Conservation (phyloP, 2,888 invertebrate species). For the Meghimatium bilineatum region DNA sequence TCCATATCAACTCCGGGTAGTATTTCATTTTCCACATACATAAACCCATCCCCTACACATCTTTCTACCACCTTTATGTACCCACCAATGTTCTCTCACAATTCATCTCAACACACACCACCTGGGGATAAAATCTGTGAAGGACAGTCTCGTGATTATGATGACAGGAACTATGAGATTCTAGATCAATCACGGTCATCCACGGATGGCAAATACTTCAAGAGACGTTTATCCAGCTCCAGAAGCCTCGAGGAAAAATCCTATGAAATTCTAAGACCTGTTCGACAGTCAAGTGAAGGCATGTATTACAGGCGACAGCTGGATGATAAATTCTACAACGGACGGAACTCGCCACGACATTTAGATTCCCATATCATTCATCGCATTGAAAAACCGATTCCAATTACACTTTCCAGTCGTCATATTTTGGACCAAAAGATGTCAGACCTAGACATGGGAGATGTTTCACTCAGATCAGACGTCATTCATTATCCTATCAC, state of each 20-base stretch:
- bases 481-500: conserved; percentile 41
- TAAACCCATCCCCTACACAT: conserved; percentile 29
- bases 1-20: not conserved
- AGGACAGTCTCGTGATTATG: not conserved
- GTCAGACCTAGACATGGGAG: conserved; percentile 36
- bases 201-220: conserved; percentile 48
- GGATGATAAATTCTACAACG: conserved; percentile 26
- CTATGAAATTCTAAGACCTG: conserved; percentile 45
- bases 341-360: conserved; percentile 16
- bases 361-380: not conserved
- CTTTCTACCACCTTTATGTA: conserved; percentile 27
- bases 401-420: conserved; percentile 46
- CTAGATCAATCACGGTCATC: conserved; percentile 44
- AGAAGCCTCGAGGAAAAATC: conserved; percentile 54
- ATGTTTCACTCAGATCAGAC: conserved; percentile 31
- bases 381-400: conserved; percentile 47
- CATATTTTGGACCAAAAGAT: conserved; percentile 41
- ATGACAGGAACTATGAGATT: not conserved
- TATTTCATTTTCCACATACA: conserved; percentile 31
- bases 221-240: conserved; percentile 53
- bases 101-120: conserved; percentile 24
- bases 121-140: conserved; percentile 42
- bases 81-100: conserved; percentile 16
- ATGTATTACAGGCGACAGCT: not conserved
- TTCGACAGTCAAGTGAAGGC: conserved; percentile 21